These are phyloP conservation scores for Congeria kusceri DNA, from an alignment of 2,888 invertebrate species.

Conservation along the genomic window DNA sequence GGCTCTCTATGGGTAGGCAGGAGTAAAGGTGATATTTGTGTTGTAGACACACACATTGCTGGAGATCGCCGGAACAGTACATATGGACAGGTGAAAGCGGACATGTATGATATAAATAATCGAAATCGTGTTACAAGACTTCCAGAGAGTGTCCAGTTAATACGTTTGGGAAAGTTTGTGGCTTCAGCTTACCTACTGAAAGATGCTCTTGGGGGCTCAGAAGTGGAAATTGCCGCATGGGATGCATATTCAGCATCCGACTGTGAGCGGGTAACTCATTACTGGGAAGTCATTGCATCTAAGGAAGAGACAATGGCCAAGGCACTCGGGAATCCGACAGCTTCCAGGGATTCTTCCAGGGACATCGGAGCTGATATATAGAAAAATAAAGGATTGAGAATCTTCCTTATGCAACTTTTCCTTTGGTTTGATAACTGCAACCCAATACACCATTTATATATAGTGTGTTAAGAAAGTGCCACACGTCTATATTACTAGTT, in stretches of 20 bases:
- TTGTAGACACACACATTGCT: conserved; percentile 32
- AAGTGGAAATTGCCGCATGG: conserved; percentile 52
- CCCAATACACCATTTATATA: too few relatives aligned
- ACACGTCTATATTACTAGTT: too few relatives aligned
- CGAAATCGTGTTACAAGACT: background rate
- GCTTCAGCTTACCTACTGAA: conserved; percentile 30
- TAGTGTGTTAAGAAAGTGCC: too few relatives aligned
- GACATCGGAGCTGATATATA: too few relatives aligned
- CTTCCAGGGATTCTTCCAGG: too few relatives aligned
- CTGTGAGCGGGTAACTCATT: conserved; percentile 23
- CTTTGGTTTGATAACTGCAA: too few relatives aligned
- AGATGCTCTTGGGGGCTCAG: background rate
- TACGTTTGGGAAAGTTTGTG: conserved; percentile 40
- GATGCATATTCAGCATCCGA: conserved; percentile 38
- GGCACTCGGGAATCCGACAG: too few relatives aligned
- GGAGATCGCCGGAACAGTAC: too few relatives aligned
- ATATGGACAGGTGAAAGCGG: conserved; percentile 49
- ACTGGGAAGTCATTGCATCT: conserved; percentile 21
- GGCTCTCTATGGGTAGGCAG: conserved; percentile 77
- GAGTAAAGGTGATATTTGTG: conserved; percentile 71
- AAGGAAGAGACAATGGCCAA: conserved; percentile 17
- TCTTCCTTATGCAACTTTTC: too few relatives aligned
- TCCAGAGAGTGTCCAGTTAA: conserved; percentile 19
- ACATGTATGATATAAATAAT: conserved; percentile 26
- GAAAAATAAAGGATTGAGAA: too few relatives aligned